Evolutionary conservation across 1,140 invertebrate species (phyloP).

Genomic region (Drosophila trapezifrons): DNA sequence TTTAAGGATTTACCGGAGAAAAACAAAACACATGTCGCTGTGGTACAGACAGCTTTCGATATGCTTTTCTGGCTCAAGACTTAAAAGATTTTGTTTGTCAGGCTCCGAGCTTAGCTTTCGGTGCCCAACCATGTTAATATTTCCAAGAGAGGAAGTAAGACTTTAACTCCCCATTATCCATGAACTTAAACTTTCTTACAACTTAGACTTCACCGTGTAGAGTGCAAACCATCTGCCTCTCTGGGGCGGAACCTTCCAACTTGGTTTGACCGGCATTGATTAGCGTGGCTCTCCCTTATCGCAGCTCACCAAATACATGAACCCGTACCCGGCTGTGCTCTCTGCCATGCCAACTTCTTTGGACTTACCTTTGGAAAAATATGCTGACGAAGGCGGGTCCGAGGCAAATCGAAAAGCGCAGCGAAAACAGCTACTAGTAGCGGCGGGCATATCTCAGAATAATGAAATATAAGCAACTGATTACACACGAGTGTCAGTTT

Average conservation of each 20-base stretch:
- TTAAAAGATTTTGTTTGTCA: background rate
- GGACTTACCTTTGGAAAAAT: slow-evolving; percentile 56
- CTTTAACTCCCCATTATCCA: background rate
- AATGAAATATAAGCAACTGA: slow-evolving; percentile 70
- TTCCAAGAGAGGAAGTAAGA: background rate
- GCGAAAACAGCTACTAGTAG: slow-evolving; percentile 33
- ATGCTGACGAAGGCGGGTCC: slow-evolving; percentile 59
- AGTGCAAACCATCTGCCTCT: background rate
- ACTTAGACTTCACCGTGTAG: background rate
- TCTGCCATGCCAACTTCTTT: slow-evolving; percentile 20
- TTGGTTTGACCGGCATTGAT: slow-evolving; percentile 39
- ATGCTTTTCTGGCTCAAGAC: too few species aligned
- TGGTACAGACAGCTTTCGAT: too few species aligned
- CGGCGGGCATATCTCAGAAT: slow-evolving; percentile 48
- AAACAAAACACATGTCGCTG: too few species aligned
- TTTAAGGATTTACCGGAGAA: too few species aligned
- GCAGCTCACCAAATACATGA: background rate
- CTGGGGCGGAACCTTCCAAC: background rate
- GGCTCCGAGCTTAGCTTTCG: background rate
- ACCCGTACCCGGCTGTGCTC: slow-evolving; percentile 2
- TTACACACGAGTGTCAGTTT: slow-evolving; percentile 68
- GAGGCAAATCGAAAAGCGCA: slow-evolving; percentile 52
- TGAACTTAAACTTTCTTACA: background rate
- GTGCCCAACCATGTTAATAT: background rate
- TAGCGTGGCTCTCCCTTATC: slow-evolving; percentile 55